Evolutionary conservation across 2,888 invertebrate genomes (phyloP).

Genomic region (Oligia fasciuncula): DNA sequence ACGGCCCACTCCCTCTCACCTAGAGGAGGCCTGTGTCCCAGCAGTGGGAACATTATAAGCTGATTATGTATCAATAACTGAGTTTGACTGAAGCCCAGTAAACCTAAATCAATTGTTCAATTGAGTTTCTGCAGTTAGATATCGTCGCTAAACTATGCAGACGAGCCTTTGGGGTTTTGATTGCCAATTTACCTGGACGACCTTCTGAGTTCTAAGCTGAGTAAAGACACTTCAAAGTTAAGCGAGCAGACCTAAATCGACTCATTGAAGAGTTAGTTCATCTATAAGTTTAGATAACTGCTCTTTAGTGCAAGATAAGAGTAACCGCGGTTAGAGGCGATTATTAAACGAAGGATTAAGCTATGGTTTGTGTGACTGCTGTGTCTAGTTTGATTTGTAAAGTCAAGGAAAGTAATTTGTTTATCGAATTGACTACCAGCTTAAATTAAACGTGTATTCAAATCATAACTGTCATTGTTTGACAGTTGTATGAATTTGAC

Average conservation of each 20-base stretch:
- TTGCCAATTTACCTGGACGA: slow-evolving; percentile 49
- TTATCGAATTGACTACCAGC: neutral
- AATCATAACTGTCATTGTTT: neutral
- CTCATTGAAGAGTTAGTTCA: slow-evolving; percentile 24
- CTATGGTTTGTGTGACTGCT: neutral
- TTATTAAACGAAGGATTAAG: neutral
- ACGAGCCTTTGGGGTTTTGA: slow-evolving; percentile 28
- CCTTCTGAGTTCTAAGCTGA: slow-evolving; percentile 34
- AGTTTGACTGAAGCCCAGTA: neutral
- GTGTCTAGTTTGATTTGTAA: neutral
- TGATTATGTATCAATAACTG: neutral
- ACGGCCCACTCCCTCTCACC: too few relatives aligned
- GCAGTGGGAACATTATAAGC: too few relatives aligned
- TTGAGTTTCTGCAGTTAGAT: slow-evolving; percentile 22
- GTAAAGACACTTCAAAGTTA: slow-evolving; percentile 44
- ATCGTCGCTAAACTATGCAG: slow-evolving; percentile 31
- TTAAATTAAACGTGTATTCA: neutral
- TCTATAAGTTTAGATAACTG: slow-evolving; percentile 28
- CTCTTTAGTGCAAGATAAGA: slow-evolving; percentile 21
- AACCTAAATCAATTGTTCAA: slow-evolving; percentile 13
- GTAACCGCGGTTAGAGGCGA: neutral
- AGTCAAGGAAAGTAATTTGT: neutral
- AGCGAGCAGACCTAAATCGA: slow-evolving; percentile 15
- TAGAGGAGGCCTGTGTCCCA: too few relatives aligned
- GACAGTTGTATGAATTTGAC: neutral